Evolutionary conservation across 2,113 vertebrate species (phyloP).

Genomic region (Etheostoma spectabile): DNA sequence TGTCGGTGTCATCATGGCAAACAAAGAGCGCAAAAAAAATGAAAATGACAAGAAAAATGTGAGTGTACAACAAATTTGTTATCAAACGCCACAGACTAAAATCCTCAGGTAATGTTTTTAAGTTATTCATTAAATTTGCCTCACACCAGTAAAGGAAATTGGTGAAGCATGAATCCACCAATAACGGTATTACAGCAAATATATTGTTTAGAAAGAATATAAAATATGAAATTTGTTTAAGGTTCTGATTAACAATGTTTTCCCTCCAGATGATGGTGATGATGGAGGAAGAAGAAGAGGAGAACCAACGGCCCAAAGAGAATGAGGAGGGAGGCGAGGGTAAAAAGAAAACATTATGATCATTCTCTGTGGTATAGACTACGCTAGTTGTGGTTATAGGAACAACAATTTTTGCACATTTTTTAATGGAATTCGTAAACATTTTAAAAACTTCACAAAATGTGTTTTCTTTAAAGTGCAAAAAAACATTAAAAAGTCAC

Average conservation of each 20-base stretch:
- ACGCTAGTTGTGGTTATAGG: background rate
- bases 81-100: background rate
- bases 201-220: background rate
- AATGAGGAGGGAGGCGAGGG: slow-evolving; percentile 88
- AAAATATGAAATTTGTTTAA: background rate
- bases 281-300: slow-evolving; percentile 95
- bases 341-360: slow-evolving; percentile 64
- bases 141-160: background rate
- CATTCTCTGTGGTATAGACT: background rate
- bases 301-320: slow-evolving; percentile 87
- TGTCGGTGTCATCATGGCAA: slow-evolving; percentile 96
- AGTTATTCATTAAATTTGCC: background rate
- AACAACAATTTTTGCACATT: background rate
- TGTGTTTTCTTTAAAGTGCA: too few relatives aligned
- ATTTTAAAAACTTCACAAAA: background rate
- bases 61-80: slow-evolving; percentile 63
- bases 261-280: slow-evolving; percentile 85
- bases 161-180: background rate
- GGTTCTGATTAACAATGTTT: background rate
- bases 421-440: background rate
- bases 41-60: slow-evolving; percentile 97
- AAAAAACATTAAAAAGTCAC: background rate
- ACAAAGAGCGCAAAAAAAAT: slow-evolving; percentile 97
- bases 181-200: background rate
- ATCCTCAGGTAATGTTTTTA: background rate